Base-by-base conservation (phyloP, 2,888 invertebrate genomes). In the Ornithoptera priamus region DNA sequence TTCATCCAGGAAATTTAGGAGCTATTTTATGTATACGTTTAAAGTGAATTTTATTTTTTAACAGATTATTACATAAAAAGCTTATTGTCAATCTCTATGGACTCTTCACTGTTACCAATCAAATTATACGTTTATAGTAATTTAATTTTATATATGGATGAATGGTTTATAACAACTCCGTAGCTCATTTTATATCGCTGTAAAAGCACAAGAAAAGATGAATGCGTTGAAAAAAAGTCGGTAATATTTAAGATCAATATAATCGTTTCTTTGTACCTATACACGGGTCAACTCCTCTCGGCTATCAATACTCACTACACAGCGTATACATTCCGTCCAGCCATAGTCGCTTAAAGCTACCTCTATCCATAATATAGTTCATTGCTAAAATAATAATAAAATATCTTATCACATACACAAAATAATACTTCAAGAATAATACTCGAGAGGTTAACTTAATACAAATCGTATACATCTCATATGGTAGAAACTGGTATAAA, bases 241-340 rank as follows among this genome's bases (percentile, higher is more conserved):
- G 63, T 74, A 67, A 81, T 82, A 83, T 77, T 85, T 89, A 87
- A 90, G 89, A 89, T 85, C 88, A 89, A 86, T 91, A 89, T 91
- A 91, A 88, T 91, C 88, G 77, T 89, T 89, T 89, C 89, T 92
- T 91, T 91, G 91, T 92, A 90, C 90, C 86, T 89, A 89, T 84
- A 88, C 89, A 89, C 81, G 82, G 85, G 87, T 85, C 82, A 79
- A 77, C 76, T 85, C 86, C 83, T 82, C 70, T 24, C 80, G 17
- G 17, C 89, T 90, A 90, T 85, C 87, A 75, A 81, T 83, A 85
- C 78, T 81, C 79, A 84, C 90, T 90, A 91, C 89, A 84, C 87
- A 88, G 87, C 88, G 80, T 89, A 83, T 82, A 88, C 90, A 89
- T 83, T 85, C 83, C 79, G 80, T 78, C 79, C 85, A 83, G 85